Evolutionary conservation across 2,888 invertebrate species (phyloP), one percentile per base, ranked within the genome.

Genomic region (Mimachlamys varia): DNA sequence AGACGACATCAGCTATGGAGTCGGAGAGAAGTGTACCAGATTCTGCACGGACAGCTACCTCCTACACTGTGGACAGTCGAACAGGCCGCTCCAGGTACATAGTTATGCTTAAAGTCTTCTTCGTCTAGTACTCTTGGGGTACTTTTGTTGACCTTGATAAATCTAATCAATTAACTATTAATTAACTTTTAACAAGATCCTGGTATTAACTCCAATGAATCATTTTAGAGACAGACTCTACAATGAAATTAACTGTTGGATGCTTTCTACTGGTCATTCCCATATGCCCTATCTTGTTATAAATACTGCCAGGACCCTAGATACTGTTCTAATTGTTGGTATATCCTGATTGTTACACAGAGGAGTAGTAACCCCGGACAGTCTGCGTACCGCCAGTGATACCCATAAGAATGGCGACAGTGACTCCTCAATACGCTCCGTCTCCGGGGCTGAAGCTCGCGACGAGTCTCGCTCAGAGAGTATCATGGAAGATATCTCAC

Each of bases 371-470:
- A 76, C 33, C 19, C 50, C 87, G 87, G 88, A 50, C 15, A 90
- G 87, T 91, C 91, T 94, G 38, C 92, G 93, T 90, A 94, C 94
- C 88, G 94, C 93, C 13, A 93, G 93, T 90, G 94, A 93, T 89
- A 89, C 92, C 13, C 87, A 50, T 7, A 91, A 91, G 50, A 76
- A 88, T 4, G 91, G 91, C 12, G 92, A 92, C 76, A 93, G 91
- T 44, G 94, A 92, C 88, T 92, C 93, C 0, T 94, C 94, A 49
- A 94, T 95, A 88, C 91, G 90, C 27, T 94, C 94, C 0, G 92
- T 92, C 37, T 94, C 93, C 89, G 94, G 94, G n/a, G 94, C 93
- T 10, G 94, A 94, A 13, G 94, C 92, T 0, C 92, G 92, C 27
- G 94, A 95, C 89, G 94, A 94, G 10, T 93, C 94, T 22, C 92